Evolutionary conservation across 2,797 vertebrate genomes (phyloP).

Genomic region (Carcharodon carcharias): DNA sequence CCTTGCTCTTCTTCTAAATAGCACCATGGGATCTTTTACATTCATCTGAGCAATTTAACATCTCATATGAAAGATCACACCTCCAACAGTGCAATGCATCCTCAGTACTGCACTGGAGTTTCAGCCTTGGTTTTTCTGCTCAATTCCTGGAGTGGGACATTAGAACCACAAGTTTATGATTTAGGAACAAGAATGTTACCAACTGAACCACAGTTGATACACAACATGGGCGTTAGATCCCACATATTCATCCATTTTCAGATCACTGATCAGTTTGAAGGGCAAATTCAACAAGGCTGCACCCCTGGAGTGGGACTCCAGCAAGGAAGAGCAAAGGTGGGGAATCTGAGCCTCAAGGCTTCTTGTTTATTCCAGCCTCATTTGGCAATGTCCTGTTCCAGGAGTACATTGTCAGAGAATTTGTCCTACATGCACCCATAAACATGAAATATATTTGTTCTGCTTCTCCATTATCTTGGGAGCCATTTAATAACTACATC

Average conservation of each 20-base stretch:
- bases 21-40: no score
- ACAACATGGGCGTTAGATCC: neutral
- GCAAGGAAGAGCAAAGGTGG: neutral
- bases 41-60: no score
- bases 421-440: neutral
- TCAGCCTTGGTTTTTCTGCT: no score
- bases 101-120: no score
- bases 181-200: no score
- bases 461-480: neutral
- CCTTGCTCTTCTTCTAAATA: no score
- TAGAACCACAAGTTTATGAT: no score
- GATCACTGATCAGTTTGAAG: neutral
- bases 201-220: no score
- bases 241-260: neutral
- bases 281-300: neutral
- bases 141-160: no score
- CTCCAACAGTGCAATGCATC: no score
- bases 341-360: neutral
- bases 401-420: neutral
- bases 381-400: neutral
- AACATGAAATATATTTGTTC: neutral
- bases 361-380: neutral
- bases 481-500: neutral
- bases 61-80: no score
- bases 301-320: neutral